Conservation (phyloP, 2,888 invertebrate genomes). For the Xestoiulus laeticollis region DNA sequence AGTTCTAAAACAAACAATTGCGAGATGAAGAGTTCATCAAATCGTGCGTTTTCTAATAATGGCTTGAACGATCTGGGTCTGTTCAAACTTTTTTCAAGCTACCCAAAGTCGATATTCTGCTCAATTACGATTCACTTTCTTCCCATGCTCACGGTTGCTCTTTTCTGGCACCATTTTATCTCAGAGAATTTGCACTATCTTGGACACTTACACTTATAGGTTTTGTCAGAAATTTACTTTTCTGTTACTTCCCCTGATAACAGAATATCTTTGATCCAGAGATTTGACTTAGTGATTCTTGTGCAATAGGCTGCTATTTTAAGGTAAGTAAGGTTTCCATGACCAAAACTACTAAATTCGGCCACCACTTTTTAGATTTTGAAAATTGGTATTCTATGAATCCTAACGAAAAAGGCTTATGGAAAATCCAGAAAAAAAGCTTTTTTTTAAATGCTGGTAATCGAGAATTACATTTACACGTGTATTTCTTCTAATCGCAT, state of each 20-base stretch:
- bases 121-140: conserved; percentile 38
- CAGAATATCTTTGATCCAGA: neutral
- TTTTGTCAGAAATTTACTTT: neutral
- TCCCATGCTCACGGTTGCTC: conserved; percentile 41
- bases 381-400: neutral
- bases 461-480: neutral
- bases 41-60: neutral
- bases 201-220: neutral
- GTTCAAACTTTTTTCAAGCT: neutral
- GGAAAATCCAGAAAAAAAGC: neutral
- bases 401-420: neutral
- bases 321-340: neutral
- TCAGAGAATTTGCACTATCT: conserved; percentile 1
- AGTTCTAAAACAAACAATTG: neutral
- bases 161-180: neutral
- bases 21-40: neutral
- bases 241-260: neutral
- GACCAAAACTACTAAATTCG: neutral
- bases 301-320: neutral
- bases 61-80: neutral
- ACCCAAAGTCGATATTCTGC: neutral
- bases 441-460: neutral
- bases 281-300: neutral
- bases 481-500: neutral
- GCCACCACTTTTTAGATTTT: neutral